Percentiles rank a stretch among this genome's conserved stretches.
These are phyloP conservation scores for Argyra leucocephala DNA, from an alignment of 2,888 invertebrate species.

Conservation along the genomic window DNA sequence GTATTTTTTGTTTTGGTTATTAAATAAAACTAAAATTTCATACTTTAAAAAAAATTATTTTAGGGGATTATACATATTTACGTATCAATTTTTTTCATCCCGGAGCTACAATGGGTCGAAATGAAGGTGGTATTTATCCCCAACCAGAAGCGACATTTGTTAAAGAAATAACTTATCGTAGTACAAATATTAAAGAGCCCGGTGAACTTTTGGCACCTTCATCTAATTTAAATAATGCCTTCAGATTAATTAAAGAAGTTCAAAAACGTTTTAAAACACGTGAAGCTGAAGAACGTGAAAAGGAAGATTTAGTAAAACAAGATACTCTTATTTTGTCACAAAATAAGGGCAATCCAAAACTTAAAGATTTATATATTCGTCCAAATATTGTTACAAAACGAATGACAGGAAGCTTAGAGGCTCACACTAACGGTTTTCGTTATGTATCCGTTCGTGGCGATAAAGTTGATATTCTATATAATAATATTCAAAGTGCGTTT, in stretches of 20 bases:
- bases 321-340: constrained; percentile 88
- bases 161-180: constrained; percentile 96
- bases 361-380: constrained; percentile 94
- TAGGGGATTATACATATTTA: constrained; percentile 93
- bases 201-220: constrained; percentile 91
- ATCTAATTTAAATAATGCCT: constrained; percentile 90
- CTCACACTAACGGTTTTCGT: constrained; percentile 91
- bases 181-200: constrained; percentile 94
- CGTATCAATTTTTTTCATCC: constrained; percentile 98
- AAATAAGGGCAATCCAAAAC: constrained; percentile 93
- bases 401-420: constrained; percentile 88
- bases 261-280: constrained; percentile 97
- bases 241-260: constrained; percentile 95
- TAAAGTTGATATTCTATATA: constrained; percentile 97
- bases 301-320: constrained; percentile 97
- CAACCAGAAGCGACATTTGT: constrained; percentile 95
- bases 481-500: constrained; percentile 98
- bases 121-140: constrained; percentile 82
- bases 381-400: constrained; percentile 97
- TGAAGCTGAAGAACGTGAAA: constrained; percentile 96
- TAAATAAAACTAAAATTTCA: not conserved
- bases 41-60: not conserved
- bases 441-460: constrained; percentile 99
- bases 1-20: not conserved
- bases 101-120: constrained; percentile 89